Percentiles rank a stretch among this genome's conserved stretches.
Evolutionary conservation across 2,888 invertebrate species (phyloP).

Genomic region (Netelia fuscicornis): DNA sequence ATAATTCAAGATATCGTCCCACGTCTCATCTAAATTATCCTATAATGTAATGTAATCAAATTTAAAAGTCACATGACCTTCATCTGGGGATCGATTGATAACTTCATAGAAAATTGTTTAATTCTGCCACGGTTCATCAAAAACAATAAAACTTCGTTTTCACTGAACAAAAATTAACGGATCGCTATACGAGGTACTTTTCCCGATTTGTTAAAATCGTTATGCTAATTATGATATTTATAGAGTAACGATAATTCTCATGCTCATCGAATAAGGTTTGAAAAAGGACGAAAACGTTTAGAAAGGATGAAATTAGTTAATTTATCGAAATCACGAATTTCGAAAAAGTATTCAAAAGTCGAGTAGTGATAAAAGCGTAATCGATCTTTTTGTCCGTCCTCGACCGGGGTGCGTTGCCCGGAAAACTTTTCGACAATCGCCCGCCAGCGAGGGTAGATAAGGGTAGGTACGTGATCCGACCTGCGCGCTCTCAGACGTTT

Average conservation of each 20-base stretch:
- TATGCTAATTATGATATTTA: too few species aligned
- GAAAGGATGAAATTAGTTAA: too few species aligned
- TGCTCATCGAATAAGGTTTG: too few species aligned
- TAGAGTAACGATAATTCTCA: too few species aligned
- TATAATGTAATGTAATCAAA: not conserved
- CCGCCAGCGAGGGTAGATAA: constrained; percentile 69
- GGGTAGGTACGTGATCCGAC: constrained; percentile 71
- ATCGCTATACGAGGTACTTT: too few species aligned
- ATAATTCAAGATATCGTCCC: not conserved
- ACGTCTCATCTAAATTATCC: not conserved
- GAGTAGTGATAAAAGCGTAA: not conserved
- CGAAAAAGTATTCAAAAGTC: not conserved
- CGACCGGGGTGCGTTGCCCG: constrained; percentile 14
- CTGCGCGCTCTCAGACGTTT: constrained; percentile 56
- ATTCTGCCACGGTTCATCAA: not conserved
- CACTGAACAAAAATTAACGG: too few species aligned
- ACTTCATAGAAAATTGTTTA: not conserved
- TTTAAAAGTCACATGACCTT: not conserved
- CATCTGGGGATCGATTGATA: not conserved
- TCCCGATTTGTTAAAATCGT: too few species aligned
- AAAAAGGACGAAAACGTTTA: too few species aligned
- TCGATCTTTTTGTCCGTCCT: not conserved
- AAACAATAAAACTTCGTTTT: too few species aligned
- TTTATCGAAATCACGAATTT: not conserved
- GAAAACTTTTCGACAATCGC: constrained; percentile 54